Evolutionary conservation across 2,113 vertebrate genomes (phyloP), one percentile per base, ranked within the genome.

Genomic region (Anas platyrhynchos): DNA sequence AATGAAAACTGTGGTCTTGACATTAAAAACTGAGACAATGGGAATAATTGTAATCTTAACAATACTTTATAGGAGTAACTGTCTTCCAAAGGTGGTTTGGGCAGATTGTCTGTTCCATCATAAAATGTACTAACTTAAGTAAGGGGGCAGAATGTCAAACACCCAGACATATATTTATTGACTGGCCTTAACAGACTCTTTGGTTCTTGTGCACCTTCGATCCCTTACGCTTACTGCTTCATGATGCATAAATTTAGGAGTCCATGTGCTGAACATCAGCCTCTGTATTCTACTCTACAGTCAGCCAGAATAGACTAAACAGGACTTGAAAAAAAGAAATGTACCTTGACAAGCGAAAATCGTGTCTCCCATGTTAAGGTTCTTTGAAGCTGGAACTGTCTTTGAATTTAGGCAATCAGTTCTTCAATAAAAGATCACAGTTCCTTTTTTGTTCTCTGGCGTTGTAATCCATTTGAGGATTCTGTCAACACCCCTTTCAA

Each of bases 361-460:
- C 71, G 5, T 43, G 20, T 92, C 56, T 92, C n/a, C 80, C 71
- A 65, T 38, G 52, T 88, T 88, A 86, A 15, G 2, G 13, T 69
- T 61, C 67, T 88, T 88, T 83, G 93, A 80, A 91, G 76, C 46
- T 91, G 68, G 65, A 86, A 91, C 56, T 38, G 52, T 78, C 76
- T 92, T 88, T 93, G 88, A 90, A 78, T 95, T 91, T 81, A 59
- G 83, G 36, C 52, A 88, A 81, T 86, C 71, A 73, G 41, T 77
- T 91, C 78, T 93, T 94, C 87, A 83, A 69, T 85, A 89, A 81
- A 87, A 94, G 75, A 92, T 89, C 95, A 94, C 71, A 93, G 93
- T 71, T 89, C 78, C 32, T 26, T 87, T 96, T 91, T 82, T 94
- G 29, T 85, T 85, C 82, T 85, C 78, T 87, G 62, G 43, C 62